Base-by-base conservation (phyloP, 2,797 vertebrate species). In the Danio tinwini region DNA sequence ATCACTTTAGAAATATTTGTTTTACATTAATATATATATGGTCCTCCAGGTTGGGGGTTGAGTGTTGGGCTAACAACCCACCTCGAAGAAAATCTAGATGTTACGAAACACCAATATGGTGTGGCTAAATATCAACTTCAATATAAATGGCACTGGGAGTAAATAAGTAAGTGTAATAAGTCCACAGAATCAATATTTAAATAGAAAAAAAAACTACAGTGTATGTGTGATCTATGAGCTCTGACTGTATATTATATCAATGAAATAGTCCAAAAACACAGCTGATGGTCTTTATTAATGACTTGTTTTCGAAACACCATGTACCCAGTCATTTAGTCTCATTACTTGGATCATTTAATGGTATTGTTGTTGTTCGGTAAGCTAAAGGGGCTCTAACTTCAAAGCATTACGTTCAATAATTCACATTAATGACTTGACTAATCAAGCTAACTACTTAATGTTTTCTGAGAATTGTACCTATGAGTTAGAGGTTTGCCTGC, bases 341-440 rank as follows among this genome's bases (percentile, higher is more conserved):
- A 74, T 72, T 79, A 53, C 58, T 64, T 65, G 16, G 42, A 56
- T 67, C 44, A 69, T 67, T 64, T 61, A 47, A 42, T 72, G 72
- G 69, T 72, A 69, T 78, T 78, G 74, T 62, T 76, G 71, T 63
- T 81, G 78, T 82, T 81, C 81, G 79, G 42, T 80, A 73, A 78
- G 50, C 59, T 63, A 77, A 80, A 82, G 45, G 42, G 56, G 58
- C 64, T 76, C 80, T 64, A 68, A 78, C 83, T 82, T 80, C 29
- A 70, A 85, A 59, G 69, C 84, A 82, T 85, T 83, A 82, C 49
- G 39, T 85, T 85, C 90, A 91, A 92, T 91, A 85, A 91, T 88
- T 90, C 74, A 80, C 84, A 84, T 88, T 88, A 89, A 90, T 90
- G 88, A 88, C 89, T 90, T 90, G 88, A 90, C 89, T 89, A 91